A percentile compares a stretch with the other conserved stretches of the same genome.
Evolutionary conservation across 2,888 invertebrate genomes (phyloP).

Genomic region (Hemistola chrysoprasaria): DNA sequence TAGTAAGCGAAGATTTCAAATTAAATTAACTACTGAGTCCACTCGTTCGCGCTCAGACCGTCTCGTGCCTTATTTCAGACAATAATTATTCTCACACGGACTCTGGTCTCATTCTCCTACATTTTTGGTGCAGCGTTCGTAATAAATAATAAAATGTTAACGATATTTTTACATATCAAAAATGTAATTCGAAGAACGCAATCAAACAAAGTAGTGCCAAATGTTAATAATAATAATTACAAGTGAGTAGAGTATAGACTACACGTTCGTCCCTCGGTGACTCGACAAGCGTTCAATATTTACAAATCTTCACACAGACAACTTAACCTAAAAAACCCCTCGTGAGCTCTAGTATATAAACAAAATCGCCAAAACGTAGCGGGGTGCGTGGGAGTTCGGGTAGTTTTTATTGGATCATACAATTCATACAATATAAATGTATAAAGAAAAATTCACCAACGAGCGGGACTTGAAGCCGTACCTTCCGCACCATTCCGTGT

Average conservation of each 20-base stretch:
- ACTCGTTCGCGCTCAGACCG: constrained; percentile 36
- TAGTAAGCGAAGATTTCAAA: constrained; percentile 75
- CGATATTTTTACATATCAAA: constrained; percentile 48
- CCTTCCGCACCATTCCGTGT: too few species aligned
- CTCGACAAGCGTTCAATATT: not conserved
- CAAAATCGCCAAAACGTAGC: too few species aligned
- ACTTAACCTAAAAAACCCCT: too few species aligned
- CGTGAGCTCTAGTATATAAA: too few species aligned
- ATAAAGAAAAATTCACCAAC: too few species aligned
- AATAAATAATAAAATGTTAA: constrained; percentile 60
- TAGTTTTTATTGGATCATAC: too few species aligned
- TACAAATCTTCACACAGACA: too few species aligned
- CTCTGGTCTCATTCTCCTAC: constrained; percentile 36
- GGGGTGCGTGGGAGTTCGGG: too few species aligned
- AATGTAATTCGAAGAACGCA: constrained; percentile 32
- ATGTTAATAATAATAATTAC: constrained; percentile 19
- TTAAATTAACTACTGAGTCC: constrained; percentile 62
- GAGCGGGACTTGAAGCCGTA: too few species aligned
- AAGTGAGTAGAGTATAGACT: constrained; percentile 14
- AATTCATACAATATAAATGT: too few species aligned
- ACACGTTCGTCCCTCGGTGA: constrained; percentile 9
- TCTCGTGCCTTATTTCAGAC: constrained; percentile 17
- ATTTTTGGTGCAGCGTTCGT: constrained; percentile 54
- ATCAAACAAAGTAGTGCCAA: constrained; percentile 25
- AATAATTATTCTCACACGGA: constrained; percentile 23